Conservation (phyloP, 2,888 invertebrate genomes). For the Sinopyrophorus schimmeli region DNA sequence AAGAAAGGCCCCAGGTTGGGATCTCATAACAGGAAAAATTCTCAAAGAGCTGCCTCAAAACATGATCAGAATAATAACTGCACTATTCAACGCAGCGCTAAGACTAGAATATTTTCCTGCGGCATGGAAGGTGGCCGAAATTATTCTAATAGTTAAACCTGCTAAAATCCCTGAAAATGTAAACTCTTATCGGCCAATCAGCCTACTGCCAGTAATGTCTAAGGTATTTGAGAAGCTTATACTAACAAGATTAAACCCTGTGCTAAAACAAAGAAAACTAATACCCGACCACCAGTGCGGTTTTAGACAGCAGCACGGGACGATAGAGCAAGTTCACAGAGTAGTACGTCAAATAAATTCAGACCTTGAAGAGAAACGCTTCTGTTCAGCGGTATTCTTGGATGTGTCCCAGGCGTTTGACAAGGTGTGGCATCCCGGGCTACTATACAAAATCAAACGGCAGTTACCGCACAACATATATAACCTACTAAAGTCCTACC, state of each 20-base stretch:
- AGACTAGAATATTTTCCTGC: constrained; percentile 6
- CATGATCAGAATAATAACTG: background rate
- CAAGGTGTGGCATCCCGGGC: constrained; percentile 1
- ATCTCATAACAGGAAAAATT: constrained; percentile 7
- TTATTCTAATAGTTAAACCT: constrained; percentile 17
- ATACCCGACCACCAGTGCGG: no score
- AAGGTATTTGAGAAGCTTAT: constrained; percentile 38
- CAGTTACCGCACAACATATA: constrained; percentile 9
- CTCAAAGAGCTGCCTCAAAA: constrained; percentile 9
- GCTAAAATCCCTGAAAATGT: constrained; percentile 8
- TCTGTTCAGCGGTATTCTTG: constrained; percentile 3
- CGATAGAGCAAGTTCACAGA: no score
- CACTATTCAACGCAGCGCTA: constrained; percentile 14
- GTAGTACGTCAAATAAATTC: constrained; percentile 10
- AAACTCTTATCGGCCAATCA: constrained; percentile 4
- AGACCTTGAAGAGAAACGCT: constrained; percentile 3
- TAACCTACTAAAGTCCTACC: constrained; percentile 6
- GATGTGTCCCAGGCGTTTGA: background rate
- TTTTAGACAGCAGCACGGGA: constrained; percentile 10
- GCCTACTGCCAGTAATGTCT: constrained; percentile 21
- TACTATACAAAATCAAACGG: constrained; percentile 8
- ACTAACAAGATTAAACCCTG: constrained; percentile 16
- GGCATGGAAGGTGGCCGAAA: constrained; percentile 2
- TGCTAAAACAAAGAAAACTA: constrained; percentile 4
- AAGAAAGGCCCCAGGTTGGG: constrained; percentile 12